A percentile compares a stretch with the other conserved stretches of the same genome.
Conservation (phyloP, 30 jellyfish, hydroid and myxozoan species). For the Mastigias papua region DNA sequence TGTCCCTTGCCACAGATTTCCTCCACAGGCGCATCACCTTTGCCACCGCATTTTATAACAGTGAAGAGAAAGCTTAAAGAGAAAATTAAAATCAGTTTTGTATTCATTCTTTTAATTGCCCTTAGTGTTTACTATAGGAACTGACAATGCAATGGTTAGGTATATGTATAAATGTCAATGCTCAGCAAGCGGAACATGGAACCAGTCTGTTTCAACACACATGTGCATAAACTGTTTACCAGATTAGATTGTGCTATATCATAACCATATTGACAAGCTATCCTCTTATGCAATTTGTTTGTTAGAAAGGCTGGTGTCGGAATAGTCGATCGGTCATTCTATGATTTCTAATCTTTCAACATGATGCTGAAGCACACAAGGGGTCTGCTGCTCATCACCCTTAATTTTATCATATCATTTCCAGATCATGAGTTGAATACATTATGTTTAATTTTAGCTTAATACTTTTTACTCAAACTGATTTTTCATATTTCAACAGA, state of each 20-base stretch:
- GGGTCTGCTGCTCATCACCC: too few relatives aligned
- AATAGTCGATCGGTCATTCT: neutral
- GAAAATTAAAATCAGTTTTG: neutral
- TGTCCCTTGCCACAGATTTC: conserved; percentile 60
- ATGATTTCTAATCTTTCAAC: too few relatives aligned
- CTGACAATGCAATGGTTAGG: neutral
- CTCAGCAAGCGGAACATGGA: neutral
- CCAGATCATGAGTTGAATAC: too few relatives aligned
- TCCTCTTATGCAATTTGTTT: neutral
- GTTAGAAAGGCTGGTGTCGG: neutral
- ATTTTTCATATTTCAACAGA: too few relatives aligned
- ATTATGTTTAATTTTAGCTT: too few relatives aligned
- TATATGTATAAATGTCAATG: neutral
- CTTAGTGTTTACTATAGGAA: neutral
- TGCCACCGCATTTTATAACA: neutral
- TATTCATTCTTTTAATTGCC: neutral
- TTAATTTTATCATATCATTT: too few relatives aligned
- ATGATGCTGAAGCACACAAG: too few relatives aligned
- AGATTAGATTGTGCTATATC: neutral
- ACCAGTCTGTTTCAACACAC: conserved; percentile 9
- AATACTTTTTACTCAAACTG: too few relatives aligned
- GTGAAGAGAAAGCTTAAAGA: neutral
- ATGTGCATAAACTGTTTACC: conserved; percentile 2
- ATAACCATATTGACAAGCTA: neutral
- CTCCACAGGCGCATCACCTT: conserved; percentile 1